These are phyloP conservation scores for Cecidostiba fungosa DNA, from an alignment of 2,888 invertebrate species.

Conservation along the genomic window DNA sequence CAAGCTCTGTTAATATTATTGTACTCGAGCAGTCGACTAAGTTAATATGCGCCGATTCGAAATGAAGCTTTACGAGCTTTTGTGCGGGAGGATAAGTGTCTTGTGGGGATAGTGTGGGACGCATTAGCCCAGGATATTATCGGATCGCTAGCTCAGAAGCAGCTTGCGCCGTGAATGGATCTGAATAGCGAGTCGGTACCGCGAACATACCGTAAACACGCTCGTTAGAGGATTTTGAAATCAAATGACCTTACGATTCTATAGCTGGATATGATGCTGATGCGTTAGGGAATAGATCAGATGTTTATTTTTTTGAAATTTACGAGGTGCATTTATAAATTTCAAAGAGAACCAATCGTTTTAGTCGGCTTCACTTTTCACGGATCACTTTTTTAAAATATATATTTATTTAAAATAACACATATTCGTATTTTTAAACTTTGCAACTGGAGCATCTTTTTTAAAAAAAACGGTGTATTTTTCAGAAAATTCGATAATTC, in stretches of 20 bases:
- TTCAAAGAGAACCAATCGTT: too few relatives aligned
- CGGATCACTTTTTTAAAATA: too few relatives aligned
- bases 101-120: neutral
- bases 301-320: too few relatives aligned
- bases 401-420: too few relatives aligned
- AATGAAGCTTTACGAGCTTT: conserved; percentile 16
- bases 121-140: conserved; percentile 5
- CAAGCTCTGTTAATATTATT: conserved; percentile 3
- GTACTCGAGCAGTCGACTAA: conserved; percentile 26
- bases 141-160: conserved; percentile 6
- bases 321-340: too few relatives aligned
- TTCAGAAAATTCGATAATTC: too few relatives aligned
- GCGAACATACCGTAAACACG: neutral
- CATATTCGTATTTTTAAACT: too few relatives aligned
- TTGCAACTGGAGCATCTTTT: too few relatives aligned
- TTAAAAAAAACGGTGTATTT: too few relatives aligned
- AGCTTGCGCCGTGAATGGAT: neutral
- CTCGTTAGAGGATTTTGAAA: conserved; percentile 14
- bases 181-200: neutral
- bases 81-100: conserved; percentile 14
- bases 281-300: neutral
- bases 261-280: neutral
- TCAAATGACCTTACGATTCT: neutral
- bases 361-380: too few relatives aligned
- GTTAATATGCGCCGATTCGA: neutral